A percentile compares a stretch with the other conserved stretches of the same genome.
Evolutionary conservation across 2,888 invertebrate species (phyloP).

Genomic region (Dolichomitus sp.): DNA sequence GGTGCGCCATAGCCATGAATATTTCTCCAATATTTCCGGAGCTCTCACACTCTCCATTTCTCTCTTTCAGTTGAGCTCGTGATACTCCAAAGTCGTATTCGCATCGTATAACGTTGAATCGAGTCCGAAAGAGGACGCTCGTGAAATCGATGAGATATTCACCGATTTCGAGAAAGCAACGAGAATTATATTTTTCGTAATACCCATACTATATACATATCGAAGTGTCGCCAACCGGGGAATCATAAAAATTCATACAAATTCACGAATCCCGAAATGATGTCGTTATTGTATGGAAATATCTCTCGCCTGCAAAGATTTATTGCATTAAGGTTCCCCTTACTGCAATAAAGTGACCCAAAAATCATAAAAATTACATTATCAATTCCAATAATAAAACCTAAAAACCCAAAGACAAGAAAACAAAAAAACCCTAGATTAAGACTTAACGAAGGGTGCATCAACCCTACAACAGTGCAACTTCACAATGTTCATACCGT

Average conservation of each 20-base stretch:
- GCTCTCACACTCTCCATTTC: constrained; percentile 16
- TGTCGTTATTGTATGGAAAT: constrained; percentile 22
- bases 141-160: constrained; percentile 56
- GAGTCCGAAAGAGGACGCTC: constrained; percentile 52
- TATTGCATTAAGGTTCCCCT: not conserved
- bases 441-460: not conserved
- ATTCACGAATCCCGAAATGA: constrained; percentile 40
- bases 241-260: constrained; percentile 46
- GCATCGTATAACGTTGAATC: constrained; percentile 51
- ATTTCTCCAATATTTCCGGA: constrained; percentile 65
- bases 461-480: not conserved
- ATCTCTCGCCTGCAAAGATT: not conserved
- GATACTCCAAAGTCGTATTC: constrained; percentile 48
- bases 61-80: constrained; percentile 23
- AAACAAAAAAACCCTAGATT: not conserved
- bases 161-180: constrained; percentile 47
- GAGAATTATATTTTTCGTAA: constrained; percentile 58
- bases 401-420: not conserved
- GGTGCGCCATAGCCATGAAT: constrained; percentile 56
- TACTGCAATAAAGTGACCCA: not conserved
- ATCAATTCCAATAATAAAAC: not conserved
- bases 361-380: not conserved
- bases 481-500: not conserved
- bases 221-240: constrained; percentile 7
- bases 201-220: not conserved